phyloP scores from a whole-genome alignment of 2,888 invertebrate genomes.

The Anthrax anthrax region DNA sequence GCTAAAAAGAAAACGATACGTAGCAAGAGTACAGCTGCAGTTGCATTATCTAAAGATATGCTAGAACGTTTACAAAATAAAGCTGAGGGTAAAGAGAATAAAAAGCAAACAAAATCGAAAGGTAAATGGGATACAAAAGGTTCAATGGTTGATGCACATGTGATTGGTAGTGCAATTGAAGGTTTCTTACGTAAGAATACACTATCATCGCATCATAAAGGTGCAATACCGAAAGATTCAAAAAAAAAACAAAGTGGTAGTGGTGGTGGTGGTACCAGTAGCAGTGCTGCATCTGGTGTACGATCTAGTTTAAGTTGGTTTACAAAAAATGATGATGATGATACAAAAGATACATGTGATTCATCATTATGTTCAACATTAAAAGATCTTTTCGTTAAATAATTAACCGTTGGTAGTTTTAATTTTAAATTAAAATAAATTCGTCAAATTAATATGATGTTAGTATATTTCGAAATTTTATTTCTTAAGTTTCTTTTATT shows the following conservation, averaged over 20 bases:
- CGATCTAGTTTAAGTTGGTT: constrained; percentile 41
- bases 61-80: constrained; percentile 42
- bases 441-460: neutral
- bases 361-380: constrained; percentile 68
- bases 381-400: constrained; percentile 78
- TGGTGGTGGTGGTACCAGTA: too few species aligned
- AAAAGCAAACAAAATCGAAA: constrained; percentile 22
- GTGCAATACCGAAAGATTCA: constrained; percentile 34
- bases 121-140: constrained; percentile 37
- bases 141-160: constrained; percentile 64
- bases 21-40: constrained; percentile 38
- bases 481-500: too few species aligned
- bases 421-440: constrained; percentile 16
- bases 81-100: constrained; percentile 33
- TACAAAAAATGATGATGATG: constrained; percentile 51
- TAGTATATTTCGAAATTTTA: neutral
- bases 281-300: too few species aligned
- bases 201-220: constrained; percentile 30
- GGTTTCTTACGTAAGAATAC: constrained; percentile 53
- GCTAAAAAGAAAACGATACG: constrained; percentile 44
- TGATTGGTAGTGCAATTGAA: constrained; percentile 71
- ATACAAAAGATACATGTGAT: constrained; percentile 56
- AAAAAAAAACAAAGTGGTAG: constrained; percentile 21
- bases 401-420: constrained; percentile 27
- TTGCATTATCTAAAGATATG: constrained; percentile 43